These are phyloP conservation scores for Orthonevra nobilis DNA, from an alignment of 2,888 invertebrate genomes.

Conservation along the genomic window DNA sequence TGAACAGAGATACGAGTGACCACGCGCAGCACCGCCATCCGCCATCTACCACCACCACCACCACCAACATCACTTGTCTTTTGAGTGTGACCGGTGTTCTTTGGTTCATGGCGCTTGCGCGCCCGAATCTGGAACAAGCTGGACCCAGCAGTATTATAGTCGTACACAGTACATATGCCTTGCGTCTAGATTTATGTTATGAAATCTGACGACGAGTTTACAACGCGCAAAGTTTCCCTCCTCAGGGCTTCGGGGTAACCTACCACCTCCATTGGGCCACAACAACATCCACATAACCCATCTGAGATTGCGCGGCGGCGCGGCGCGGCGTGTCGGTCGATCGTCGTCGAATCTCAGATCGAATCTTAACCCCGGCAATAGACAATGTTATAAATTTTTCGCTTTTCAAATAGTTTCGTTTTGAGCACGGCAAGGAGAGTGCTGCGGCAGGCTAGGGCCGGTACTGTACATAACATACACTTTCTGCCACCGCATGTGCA, in stretches of 20 bases:
- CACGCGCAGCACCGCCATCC: constrained; percentile 20
- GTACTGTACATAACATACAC: constrained; percentile 31
- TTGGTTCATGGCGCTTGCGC: constrained; percentile 66
- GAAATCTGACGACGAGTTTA: constrained; percentile 70
- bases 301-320: constrained; percentile 64
- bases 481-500: constrained; percentile 65
- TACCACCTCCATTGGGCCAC: constrained; percentile 21
- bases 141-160: constrained; percentile 55
- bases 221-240: constrained; percentile 62
- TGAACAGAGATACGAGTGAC: constrained; percentile 45
- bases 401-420: constrained; percentile 59
- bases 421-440: background rate
- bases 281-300: constrained; percentile 46
- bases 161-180: constrained; percentile 39
- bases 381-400: constrained; percentile 61
- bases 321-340: no score
- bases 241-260: constrained; percentile 40
- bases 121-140: constrained; percentile 38
- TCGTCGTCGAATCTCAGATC: constrained; percentile 64
- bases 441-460: background rate
- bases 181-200: constrained; percentile 64
- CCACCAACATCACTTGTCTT: background rate
- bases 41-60: no score
- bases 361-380: constrained; percentile 55
- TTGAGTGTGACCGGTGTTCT: constrained; percentile 55